Evolutionary conservation across 1,140 invertebrate genomes (phyloP).

Genomic region (Bombus waltoni): DNA sequence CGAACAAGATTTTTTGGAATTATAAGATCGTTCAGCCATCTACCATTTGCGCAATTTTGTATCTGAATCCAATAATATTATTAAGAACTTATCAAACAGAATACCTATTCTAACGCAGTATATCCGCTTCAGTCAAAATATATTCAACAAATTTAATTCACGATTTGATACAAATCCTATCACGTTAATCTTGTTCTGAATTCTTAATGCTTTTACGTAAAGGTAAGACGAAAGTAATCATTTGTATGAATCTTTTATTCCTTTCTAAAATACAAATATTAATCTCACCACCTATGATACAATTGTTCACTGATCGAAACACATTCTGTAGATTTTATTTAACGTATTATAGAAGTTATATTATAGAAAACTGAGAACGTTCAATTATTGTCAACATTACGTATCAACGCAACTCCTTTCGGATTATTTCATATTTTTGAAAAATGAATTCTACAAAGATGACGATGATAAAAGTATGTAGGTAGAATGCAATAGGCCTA

Average conservation of each 20-base stretch:
- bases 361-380: no score
- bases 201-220: background rate
- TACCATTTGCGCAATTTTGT: background rate
- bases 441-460: no score
- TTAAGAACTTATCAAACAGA: background rate
- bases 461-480: background rate
- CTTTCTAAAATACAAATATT: background rate
- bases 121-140: background rate
- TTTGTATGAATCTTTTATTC: no score
- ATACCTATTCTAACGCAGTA: slow-evolving; percentile 10
- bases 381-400: no score
- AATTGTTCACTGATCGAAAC: background rate
- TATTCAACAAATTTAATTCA: background rate
- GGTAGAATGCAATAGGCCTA: no score
- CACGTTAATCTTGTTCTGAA: no score
- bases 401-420: no score
- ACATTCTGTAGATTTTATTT: no score
- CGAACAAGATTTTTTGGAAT: background rate
- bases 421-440: no score
- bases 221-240: background rate
- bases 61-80: background rate
- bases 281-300: background rate
- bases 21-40: background rate
- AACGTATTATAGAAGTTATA: no score
- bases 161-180: background rate